Evolutionary conservation across 2,113 vertebrate species (phyloP).

Genomic region (Eclectus roratus): DNA sequence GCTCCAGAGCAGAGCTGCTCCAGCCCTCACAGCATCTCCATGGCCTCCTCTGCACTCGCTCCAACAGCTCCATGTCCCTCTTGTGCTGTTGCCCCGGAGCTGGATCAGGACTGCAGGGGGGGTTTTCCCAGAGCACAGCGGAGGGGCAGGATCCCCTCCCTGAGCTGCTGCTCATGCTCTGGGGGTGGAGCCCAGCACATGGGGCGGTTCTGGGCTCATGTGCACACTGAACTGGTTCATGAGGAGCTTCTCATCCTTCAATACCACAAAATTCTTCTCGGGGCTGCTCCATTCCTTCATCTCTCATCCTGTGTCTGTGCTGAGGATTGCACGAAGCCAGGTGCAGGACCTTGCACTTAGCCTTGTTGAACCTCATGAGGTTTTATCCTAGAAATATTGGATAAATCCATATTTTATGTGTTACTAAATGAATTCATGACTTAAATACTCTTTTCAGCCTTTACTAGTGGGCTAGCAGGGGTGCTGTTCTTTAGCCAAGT

Average conservation of each 20-base stretch:
- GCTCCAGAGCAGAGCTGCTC: no score
- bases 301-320: not conserved
- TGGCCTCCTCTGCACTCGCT: no score
- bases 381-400: not conserved
- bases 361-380: not conserved
- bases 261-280: not conserved
- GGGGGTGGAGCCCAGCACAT: not conserved
- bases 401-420: not conserved
- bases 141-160: not conserved
- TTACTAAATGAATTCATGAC: not conserved
- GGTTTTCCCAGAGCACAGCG: not conserved
- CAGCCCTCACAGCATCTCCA: no score
- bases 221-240: not conserved
- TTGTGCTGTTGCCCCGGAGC: no score
- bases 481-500: not conserved
- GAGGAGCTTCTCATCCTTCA: not conserved
- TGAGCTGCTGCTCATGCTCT: not conserved
- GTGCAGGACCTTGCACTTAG: not conserved
- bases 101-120: not conserved
- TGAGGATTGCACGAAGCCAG: not conserved
- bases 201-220: not conserved
- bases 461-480: not conserved
- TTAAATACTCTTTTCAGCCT: not conserved
- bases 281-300: not conserved
- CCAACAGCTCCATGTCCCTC: no score